These are phyloP conservation scores for Torymus tubicola DNA, from an alignment of 2,888 invertebrate genomes.

Conservation along the genomic window DNA sequence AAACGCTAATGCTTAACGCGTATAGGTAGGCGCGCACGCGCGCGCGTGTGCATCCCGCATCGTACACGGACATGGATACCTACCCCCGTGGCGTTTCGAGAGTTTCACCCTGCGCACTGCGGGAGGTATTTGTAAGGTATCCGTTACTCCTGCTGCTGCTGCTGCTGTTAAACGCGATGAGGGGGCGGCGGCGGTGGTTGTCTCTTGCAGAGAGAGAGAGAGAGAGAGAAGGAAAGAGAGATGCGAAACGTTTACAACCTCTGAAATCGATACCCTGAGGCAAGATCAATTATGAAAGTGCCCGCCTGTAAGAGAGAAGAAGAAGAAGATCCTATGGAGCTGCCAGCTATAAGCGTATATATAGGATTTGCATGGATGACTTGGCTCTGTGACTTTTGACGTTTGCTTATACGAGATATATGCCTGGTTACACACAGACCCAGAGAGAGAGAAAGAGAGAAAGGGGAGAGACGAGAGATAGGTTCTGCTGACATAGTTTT, in stretches of 20 bases:
- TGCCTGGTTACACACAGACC: constrained; percentile 32
- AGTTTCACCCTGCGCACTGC: constrained; percentile 62
- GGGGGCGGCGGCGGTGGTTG: constrained; percentile 60
- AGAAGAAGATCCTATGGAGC: constrained; percentile 57
- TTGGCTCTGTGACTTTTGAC: too few species aligned
- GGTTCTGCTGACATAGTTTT: too few species aligned
- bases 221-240: too few species aligned
- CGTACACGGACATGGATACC: too few species aligned
- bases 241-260: constrained; percentile 67
- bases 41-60: too few species aligned
- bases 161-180: neutral
- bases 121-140: constrained; percentile 44
- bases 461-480: too few species aligned
- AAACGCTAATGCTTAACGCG: too few species aligned
- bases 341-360: neutral
- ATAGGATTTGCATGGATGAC: neutral
- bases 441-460: neutral
- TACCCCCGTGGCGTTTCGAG: constrained; percentile 49
- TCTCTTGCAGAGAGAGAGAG: too few species aligned
- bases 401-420: too few species aligned
- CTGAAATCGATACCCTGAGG: constrained; percentile 72
- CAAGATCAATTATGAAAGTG: constrained; percentile 69
- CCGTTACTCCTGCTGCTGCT: too few species aligned
- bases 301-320: too few species aligned
- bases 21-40: too few species aligned